Evolutionary conservation across 2,888 invertebrate genomes (phyloP), one percentile per base, ranked within the genome.

Genomic region (Aphelenchoides bicaudatus): DNA sequence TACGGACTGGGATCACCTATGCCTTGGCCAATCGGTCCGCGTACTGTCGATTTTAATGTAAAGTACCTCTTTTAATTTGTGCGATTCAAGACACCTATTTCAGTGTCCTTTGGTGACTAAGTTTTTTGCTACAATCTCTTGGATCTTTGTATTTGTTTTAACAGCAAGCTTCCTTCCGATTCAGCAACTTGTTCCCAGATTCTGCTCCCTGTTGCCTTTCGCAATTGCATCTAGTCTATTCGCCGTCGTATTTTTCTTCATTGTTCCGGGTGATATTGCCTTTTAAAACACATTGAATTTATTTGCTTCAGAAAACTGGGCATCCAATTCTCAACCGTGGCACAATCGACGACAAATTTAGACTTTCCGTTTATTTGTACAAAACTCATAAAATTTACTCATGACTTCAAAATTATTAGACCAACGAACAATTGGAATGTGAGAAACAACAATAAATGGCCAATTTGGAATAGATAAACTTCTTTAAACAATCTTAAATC

Each of bases 191-290:
- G n/a, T 10, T 34, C 10, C 34, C 10, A 34, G n/a, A 34, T 34
- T n/a, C 34, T n/a, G 34, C 34, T 34, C n/a, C 34, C n/a, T 34
- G 10, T n/a, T 34, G 34, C 34, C n/a, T 34, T 34, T n/a, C 34
- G 34, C 34, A 10, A 34, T 34, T n/a, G n/a, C n/a, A n/a, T n/a
- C n/a, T n/a, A n/a, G n/a, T n/a, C n/a, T n/a, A n/a, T 34, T n/a
- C 34, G 34, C 10, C 34, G 34, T 34, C 10, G 34, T 34, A 10
- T 34, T 34, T n/a, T 34, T 34, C 34, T n/a, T 34, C 34, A n/a
- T 34, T 34, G 10, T 34, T n/a, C 34, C 34, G n/a, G 34, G 34
- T 34, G 34, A 34, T 10, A 10, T n/a, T 10, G 10, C 34, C 34
- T 34, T n/a, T n/a, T n/a, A 10, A 10, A n/a, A n/a, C n/a, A n/a